Percentiles rank a stretch among this genome's conserved stretches.
These are phyloP conservation scores for Leptestheria dahalacensis DNA, from an alignment of 1,140 invertebrate species.

Conservation along the genomic window DNA sequence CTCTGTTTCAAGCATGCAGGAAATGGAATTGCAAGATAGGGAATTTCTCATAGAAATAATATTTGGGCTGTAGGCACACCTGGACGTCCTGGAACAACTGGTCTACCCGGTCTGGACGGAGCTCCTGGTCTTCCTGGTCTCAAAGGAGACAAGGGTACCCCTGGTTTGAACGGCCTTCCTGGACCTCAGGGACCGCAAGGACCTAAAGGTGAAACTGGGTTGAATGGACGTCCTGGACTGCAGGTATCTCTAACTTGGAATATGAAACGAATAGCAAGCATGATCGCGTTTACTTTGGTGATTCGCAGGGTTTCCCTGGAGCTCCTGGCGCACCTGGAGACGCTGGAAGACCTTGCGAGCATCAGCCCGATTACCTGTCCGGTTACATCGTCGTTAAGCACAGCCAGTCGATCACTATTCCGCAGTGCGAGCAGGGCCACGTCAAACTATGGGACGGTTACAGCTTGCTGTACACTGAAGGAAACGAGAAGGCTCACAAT, in stretches of 20 bases:
- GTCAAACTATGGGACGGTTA: conserved; percentile 89
- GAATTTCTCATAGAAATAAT: neutral
- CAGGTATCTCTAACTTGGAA: neutral
- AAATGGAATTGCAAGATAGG: too few species aligned
- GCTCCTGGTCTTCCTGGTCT: conserved; percentile 35
- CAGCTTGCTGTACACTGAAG: conserved; percentile 86
- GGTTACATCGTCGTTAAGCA: conserved; percentile 81
- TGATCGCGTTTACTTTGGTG: too few species aligned
- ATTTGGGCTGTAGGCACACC: conserved; percentile 7
- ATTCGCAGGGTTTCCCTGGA: conserved; percentile 30
- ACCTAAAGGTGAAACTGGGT: conserved; percentile 22
- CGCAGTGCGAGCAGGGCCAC: conserved; percentile 65
- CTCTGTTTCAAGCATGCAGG: too few species aligned
- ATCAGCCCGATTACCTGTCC: conserved; percentile 57
- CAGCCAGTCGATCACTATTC: conserved; percentile 70
- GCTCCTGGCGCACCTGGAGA: conserved; percentile 44
- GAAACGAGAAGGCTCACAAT: conserved; percentile 90
- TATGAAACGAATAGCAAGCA: too few species aligned
- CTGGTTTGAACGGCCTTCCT: conserved; percentile 25
- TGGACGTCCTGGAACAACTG: conserved; percentile 17
- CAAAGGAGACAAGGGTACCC: conserved; percentile 19
- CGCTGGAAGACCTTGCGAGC: conserved; percentile 47
- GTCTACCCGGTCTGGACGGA: conserved; percentile 27
- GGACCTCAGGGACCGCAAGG: conserved; percentile 33
- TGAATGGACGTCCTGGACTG: conserved; percentile 12